phyloP scores from a whole-genome alignment of 2,797 vertebrate species.

The Tragelaphus eurycerus region DNA sequence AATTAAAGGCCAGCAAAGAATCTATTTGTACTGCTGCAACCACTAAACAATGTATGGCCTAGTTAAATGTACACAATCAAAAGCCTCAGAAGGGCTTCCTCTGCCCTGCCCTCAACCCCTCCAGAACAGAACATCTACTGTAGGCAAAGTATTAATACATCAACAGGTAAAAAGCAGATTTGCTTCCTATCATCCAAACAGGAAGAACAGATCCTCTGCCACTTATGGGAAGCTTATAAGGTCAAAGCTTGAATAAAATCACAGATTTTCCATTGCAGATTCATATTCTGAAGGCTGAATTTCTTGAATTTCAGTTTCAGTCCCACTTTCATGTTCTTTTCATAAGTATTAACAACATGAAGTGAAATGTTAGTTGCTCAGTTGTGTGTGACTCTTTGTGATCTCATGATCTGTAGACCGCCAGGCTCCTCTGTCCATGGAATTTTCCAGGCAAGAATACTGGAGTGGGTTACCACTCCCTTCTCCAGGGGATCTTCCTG shows the following conservation, averaged over 20 bases:
- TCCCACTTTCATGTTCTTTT: not conserved
- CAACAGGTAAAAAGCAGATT: slow-evolving; percentile 51
- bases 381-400: not conserved
- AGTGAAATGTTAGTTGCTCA: not conserved
- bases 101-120: not conserved
- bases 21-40: slow-evolving; percentile 9
- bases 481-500: not conserved
- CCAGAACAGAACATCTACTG: not conserved
- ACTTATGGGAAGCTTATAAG: not conserved
- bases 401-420: not conserved
- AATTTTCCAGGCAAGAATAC: not conserved
- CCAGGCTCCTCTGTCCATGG: not conserved
- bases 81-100: not conserved
- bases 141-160: not conserved
- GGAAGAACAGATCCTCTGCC: slow-evolving; percentile 44
- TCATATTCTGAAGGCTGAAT: not conserved
- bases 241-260: slow-evolving; percentile 25
- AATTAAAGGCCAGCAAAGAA: slow-evolving; percentile 60
- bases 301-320: slow-evolving; percentile 42
- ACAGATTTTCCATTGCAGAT: slow-evolving; percentile 24
- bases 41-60: slow-evolving; percentile 34
- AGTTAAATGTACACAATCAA: slow-evolving; percentile 62
- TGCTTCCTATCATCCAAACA: slow-evolving; percentile 52
- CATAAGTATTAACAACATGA: not conserved
- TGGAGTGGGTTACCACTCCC: not conserved